These are phyloP conservation scores for Nesoenas mayeri DNA, from an alignment of 2,113 vertebrate species.

Conservation along the genomic window DNA sequence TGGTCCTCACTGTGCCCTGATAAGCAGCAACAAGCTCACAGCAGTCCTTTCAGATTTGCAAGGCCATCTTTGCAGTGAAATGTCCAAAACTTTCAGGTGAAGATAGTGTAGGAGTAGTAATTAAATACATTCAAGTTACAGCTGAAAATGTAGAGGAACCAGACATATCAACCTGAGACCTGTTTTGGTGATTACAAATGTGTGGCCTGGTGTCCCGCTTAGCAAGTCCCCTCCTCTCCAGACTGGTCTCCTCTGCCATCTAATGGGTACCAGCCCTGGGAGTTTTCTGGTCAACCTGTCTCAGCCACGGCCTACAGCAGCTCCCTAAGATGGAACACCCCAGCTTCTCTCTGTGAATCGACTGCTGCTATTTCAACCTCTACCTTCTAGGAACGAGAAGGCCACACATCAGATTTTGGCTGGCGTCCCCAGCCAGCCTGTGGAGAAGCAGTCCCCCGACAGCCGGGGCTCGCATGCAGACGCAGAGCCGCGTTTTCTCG, in stretches of 20 bases:
- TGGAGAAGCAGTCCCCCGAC: accelerated
- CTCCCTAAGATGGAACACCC: accelerated
- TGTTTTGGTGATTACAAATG: background rate
- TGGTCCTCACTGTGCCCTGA: background rate
- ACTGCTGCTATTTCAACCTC: background rate
- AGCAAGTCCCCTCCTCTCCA: background rate
- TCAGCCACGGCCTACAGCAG: no score
- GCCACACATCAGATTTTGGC: background rate
- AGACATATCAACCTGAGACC: background rate
- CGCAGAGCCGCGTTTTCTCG: accelerated
- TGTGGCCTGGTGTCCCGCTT: no score
- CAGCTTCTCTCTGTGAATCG: background rate
- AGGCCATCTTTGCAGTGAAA: background rate
- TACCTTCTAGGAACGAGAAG: background rate
- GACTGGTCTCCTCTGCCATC: background rate
- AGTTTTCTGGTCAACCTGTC: background rate
- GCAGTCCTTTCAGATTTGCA: background rate
- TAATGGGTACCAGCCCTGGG: background rate
- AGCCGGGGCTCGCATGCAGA: accelerated
- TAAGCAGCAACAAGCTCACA: background rate
- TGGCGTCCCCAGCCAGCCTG: background rate
- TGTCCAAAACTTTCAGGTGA: background rate
- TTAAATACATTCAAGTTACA: background rate
- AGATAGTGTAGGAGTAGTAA: background rate
- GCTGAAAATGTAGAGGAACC: background rate